Evolutionary conservation across 2,888 invertebrate species (phyloP).

Genomic region (Eremobia ochroleuca): DNA sequence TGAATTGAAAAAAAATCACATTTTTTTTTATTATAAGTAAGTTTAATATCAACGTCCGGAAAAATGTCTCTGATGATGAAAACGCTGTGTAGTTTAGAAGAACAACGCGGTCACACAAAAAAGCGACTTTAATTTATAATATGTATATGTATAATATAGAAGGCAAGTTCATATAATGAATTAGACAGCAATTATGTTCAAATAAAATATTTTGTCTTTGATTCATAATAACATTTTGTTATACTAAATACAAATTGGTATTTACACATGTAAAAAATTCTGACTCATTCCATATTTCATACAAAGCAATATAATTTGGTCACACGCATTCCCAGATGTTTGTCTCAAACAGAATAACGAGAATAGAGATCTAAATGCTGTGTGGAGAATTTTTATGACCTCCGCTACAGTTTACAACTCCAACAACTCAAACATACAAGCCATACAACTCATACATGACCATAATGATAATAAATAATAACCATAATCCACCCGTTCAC

Average conservation of each 20-base stretch:
- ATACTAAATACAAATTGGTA: not conserved
- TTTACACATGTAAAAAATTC: conserved; percentile 36
- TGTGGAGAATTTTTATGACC: conserved; percentile 70
- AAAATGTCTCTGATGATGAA: no score
- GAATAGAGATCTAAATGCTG: conserved; percentile 52
- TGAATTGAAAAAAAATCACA: no score
- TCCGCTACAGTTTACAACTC: conserved; percentile 31
- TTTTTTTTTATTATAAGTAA: no score
- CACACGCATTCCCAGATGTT: conserved; percentile 61
- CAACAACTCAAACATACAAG: no score
- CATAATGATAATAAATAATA: no score
- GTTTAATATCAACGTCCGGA: no score
- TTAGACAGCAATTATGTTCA: not conserved
- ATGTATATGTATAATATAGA: no score
- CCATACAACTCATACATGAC: not conserved
- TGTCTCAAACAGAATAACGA: conserved; percentile 38
- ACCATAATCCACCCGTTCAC: no score
- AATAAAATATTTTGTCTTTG: not conserved
- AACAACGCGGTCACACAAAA: no score
- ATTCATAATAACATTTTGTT: not conserved
- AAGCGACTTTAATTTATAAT: no score
- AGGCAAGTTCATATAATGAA: not conserved
- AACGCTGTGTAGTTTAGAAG: no score
- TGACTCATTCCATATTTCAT: conserved; percentile 39
- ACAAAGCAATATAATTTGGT: conserved; percentile 53